phyloP scores from a whole-genome alignment of 2,113 vertebrate genomes.

The Rhinogobius similis region DNA sequence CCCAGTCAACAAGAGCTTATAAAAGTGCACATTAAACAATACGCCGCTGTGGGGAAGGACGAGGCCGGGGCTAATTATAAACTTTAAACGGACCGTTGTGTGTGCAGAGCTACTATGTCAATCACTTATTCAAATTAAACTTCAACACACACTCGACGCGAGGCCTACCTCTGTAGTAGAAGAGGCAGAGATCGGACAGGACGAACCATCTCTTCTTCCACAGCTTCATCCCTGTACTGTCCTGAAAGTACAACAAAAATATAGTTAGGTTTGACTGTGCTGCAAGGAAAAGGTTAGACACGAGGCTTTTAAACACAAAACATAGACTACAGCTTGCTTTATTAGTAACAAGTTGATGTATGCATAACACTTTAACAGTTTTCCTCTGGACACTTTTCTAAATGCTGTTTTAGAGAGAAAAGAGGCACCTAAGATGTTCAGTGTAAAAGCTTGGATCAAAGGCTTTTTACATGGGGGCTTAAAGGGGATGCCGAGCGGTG shows the following conservation, averaged over 20 bases:
- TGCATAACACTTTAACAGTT: too few relatives aligned
- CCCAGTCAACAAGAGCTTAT: constrained; percentile 30
- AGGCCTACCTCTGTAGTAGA: constrained; percentile 95
- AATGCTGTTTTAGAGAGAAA: constrained; percentile 11
- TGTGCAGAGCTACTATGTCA: not conserved
- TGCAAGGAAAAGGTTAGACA: not conserved
- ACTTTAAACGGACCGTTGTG: not conserved
- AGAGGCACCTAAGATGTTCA: constrained; percentile 27
- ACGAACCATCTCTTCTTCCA: constrained; percentile 99
- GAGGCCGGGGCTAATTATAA: not conserved
- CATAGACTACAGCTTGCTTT: too few relatives aligned
- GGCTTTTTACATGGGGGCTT: constrained; percentile 19
- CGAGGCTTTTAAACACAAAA: not conserved
- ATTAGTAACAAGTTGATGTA: too few relatives aligned
- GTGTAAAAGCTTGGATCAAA: constrained; percentile 38
- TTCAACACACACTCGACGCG: not conserved
- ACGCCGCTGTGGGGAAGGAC: not conserved
- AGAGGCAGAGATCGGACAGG: constrained; percentile 95
- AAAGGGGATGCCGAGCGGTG: constrained; percentile 39
- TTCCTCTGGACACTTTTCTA: not conserved
- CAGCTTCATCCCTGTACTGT: constrained; percentile 97
- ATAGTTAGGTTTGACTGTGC: not conserved
- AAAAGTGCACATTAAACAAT: constrained; percentile 12
- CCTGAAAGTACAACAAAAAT: constrained; percentile 73
- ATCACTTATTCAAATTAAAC: not conserved